Conservation (phyloP, 2,797 vertebrate genomes). For the Oryzias sinensis region DNA sequence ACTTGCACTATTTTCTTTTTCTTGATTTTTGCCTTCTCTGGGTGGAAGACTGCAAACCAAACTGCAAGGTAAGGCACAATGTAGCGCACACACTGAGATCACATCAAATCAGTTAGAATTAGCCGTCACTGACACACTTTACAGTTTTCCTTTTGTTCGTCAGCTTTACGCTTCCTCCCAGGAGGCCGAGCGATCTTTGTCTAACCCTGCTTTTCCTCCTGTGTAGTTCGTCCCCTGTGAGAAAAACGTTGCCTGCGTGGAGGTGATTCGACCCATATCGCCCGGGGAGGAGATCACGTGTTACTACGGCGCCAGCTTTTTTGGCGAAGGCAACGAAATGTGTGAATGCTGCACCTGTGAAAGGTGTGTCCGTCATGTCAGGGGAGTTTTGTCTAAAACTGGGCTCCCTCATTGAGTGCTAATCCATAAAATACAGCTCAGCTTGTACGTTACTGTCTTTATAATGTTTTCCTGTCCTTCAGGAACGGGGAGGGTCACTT, state of each 20-base stretch:
- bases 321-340: constrained; percentile 92
- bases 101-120: not conserved
- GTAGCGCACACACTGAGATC: too few species aligned
- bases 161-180: constrained; percentile 24
- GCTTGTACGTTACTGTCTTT: not conserved
- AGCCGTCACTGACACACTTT: not conserved
- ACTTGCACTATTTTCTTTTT: constrained; percentile 18
- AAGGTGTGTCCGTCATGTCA: constrained; percentile 74
- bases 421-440: not conserved
- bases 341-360: constrained; percentile 95
- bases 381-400: not conserved
- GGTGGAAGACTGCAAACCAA: constrained; percentile 88
- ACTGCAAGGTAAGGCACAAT: constrained; percentile 86
- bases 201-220: constrained; percentile 43
- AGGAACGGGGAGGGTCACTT: constrained; percentile 91
- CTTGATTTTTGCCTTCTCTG: constrained; percentile 20
- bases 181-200: constrained; percentile 37
- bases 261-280: constrained; percentile 89
- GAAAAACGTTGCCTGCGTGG: constrained; percentile 88
- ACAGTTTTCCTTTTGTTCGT: constrained; percentile 8
- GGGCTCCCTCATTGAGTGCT: not conserved
- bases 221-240: constrained; percentile 89
- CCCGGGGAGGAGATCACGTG: constrained; percentile 94
- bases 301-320: constrained; percentile 94
- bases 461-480: not conserved